Base-by-base conservation (phyloP, 2,113 vertebrate genomes). In the Nycticebus coucang region DNA sequence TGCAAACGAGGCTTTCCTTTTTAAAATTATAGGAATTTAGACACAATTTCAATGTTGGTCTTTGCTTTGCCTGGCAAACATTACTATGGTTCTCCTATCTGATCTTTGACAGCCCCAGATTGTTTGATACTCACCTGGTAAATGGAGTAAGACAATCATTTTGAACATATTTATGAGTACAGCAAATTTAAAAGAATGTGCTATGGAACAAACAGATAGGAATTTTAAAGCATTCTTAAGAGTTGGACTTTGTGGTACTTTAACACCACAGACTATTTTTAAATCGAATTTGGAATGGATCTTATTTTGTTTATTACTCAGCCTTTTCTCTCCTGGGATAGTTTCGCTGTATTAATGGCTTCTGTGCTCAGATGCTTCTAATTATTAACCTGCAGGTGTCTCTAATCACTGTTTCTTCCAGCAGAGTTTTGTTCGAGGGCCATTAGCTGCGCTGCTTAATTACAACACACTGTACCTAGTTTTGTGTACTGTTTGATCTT, bases 371-470 rank as follows among this genome's bases (percentile, higher is more conserved):
- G 98, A 98, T 98, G 98, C 96, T 93, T 98, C 97, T 98, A 98
- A 98, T 98, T 99, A 99, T 98, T 98, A 98, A 98, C 97, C 97
- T 98, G 98, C 98, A 98, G 98, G 98, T 98, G 98, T 97, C 97
- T 98, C 97, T 98, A 98, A 98, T 99, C 98, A 98, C 94, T 97
- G 96, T 35, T 37, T 98, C 97, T 98, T 98, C 98, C 98, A 98
- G 83, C 87, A 97, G 97, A 98, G 94, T 97, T 98, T 98, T 96
- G 97, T 93, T 96, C 71, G 87, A 98, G 97, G 97, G 94, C 98
- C 97, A 98, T 98, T 98, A 98, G 97, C 97, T 95, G 12, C 96
- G 96, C 96, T 98, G 97, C 96, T 98, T 98, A 98, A 98, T 98
- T 98, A 98, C 96, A 97, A 96, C 83, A 97, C 94, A 92, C 95